A percentile compares a stretch with the other conserved stretches of the same genome.
Evolutionary conservation across 1,140 invertebrate genomes (phyloP).

Genomic region (Drepana arcuata): DNA sequence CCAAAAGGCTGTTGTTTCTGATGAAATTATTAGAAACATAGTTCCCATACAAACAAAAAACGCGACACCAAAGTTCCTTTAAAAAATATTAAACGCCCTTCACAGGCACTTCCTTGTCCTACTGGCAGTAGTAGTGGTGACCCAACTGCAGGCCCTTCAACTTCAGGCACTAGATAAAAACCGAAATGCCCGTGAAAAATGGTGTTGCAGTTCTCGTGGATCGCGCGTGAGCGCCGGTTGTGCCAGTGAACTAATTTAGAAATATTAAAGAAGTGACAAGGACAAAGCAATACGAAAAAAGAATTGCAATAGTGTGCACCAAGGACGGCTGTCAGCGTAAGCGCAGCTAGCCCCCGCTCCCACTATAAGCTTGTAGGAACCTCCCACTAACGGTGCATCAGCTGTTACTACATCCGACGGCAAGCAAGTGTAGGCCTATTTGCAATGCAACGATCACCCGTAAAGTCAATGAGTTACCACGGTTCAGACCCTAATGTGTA

Average conservation of each 20-base stretch:
- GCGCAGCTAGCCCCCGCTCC: too few species aligned
- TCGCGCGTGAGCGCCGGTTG: neutral
- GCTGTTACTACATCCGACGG: neutral
- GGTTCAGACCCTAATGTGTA: too few species aligned
- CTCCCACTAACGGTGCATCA: neutral
- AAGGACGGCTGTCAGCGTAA: neutral
- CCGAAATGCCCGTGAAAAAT: neutral
- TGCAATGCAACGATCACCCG: constrained; percentile 1
- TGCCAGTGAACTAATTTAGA: too few species aligned
- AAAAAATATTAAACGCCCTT: neutral
- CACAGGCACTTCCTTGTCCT: neutral
- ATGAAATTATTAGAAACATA: neutral
- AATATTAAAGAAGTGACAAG: neutral
- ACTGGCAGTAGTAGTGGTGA: neutral
- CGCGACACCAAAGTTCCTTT: neutral
- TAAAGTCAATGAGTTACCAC: too few species aligned
- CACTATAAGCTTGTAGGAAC: too few species aligned
- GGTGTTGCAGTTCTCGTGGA: constrained; percentile 4
- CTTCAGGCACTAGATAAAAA: neutral
- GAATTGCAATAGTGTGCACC: neutral
- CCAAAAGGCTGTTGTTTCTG: constrained; percentile 2
- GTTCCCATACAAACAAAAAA: neutral
- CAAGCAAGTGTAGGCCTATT: constrained; percentile 1
- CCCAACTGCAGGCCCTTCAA: neutral
- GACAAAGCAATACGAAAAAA: constrained; percentile 1